Evolutionary conservation across 1,140 invertebrate genomes (phyloP).

Genomic region (Babylonia areolata): DNA sequence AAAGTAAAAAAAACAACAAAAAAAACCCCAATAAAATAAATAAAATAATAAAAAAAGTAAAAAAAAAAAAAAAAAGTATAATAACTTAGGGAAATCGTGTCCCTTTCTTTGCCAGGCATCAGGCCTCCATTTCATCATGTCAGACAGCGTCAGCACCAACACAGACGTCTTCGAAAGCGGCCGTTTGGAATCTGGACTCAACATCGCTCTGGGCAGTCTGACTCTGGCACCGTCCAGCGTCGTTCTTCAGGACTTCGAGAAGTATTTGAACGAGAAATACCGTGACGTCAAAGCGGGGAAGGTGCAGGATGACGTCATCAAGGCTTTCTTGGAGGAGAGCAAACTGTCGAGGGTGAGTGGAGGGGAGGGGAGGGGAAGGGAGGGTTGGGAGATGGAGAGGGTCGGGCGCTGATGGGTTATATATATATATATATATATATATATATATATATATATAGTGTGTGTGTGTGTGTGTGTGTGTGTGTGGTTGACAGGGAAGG

Average conservation of each 20-base stretch:
- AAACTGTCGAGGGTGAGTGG: background rate
- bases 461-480: too few relatives aligned
- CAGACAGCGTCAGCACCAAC: constrained; percentile 53
- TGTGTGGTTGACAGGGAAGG: too few relatives aligned
- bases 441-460: too few relatives aligned
- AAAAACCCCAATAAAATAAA: too few relatives aligned
- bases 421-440: background rate
- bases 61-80: too few relatives aligned
- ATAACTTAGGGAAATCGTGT: too few relatives aligned
- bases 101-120: background rate
- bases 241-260: constrained; percentile 43
- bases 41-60: too few relatives aligned
- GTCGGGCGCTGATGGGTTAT: background rate
- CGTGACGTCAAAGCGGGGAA: background rate
- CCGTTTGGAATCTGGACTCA: background rate
- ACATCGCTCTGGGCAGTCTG: constrained; percentile 42
- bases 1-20: too few relatives aligned
- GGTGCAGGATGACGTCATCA: constrained; percentile 35
- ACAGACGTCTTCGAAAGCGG: constrained; percentile 35
- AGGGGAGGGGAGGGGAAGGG: too few relatives aligned
- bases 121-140: constrained; percentile 57
- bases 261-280: constrained; percentile 49
- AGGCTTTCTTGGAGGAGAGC: constrained; percentile 27
- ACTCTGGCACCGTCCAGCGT: constrained; percentile 44
- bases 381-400: background rate